Base-by-base conservation (phyloP, 2,113 vertebrate species). In the Leucopsar rothschildi region DNA sequence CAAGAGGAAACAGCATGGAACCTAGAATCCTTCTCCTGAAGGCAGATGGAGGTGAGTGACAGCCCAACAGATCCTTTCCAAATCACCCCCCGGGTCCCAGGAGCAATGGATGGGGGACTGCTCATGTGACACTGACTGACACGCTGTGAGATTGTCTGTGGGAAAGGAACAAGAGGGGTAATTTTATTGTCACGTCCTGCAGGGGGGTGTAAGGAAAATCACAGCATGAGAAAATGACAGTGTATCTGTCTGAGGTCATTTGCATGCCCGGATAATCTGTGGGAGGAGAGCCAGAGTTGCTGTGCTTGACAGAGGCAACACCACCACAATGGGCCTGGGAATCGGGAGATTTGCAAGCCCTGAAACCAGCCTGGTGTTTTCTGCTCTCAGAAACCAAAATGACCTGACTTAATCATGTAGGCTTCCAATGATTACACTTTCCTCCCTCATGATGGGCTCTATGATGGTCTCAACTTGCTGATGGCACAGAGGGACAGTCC, bases 171-270 rank as follows among this genome's bases (percentile, higher is more conserved):
- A 21, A 94, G 92, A 93, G 35, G 90, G 90, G 94, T 95, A 94
- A 96, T 97, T 96, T 97, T 94, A 92, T 84, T 95, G 96, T 97
- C 96, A 95, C 45, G 81, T 95, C 92, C 92, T 56, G n/a, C 78
- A 85, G 90, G 87, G 94, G 88, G 82, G 82, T 95, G 91, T 91
- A 88, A 93, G 91, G 57, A 92, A 96, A 97, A 95, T 92, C 93
- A 61, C 93, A 95, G 96, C 94, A 93, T 91, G 96, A 92, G 93
- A 93, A 96, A 96, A 97, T 95, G 93, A 87, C 92, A 96, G 87
- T 80, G 68, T 95, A 87, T 88, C 75, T 95, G 87, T 92, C 85
- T 94, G 65, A 65, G 95, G 91, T 91, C 92, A 97, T 96, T 97
- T 96, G 82, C 93, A 94, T 90, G 94, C 85, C 90, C 64, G 11